Evolutionary conservation across 2,797 vertebrate species (phyloP).

Genomic region (Pristis pectinata): DNA sequence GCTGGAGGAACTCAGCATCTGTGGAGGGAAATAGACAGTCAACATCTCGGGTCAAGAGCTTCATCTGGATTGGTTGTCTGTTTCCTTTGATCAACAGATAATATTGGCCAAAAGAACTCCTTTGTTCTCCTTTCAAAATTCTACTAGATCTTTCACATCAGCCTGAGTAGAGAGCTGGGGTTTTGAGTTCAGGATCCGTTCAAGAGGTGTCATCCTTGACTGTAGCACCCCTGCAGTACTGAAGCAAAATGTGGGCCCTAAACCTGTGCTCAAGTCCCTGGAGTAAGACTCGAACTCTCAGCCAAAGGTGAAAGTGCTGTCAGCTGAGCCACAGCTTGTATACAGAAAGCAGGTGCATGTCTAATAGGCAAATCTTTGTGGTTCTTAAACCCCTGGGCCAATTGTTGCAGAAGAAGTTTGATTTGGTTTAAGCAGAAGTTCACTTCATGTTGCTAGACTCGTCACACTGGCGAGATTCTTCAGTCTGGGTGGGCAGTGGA

Average conservation of each 20-base stretch:
- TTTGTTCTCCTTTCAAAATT: background rate
- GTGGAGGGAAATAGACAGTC: too few species aligned
- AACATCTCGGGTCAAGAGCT: too few species aligned
- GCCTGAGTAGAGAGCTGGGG: background rate
- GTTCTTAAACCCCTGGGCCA: background rate
- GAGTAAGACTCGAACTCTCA: background rate
- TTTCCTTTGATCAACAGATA: too few species aligned
- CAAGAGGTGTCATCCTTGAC: background rate
- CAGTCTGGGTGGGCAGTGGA: background rate
- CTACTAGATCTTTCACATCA: too few species aligned
- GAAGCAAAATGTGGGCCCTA: too few species aligned
- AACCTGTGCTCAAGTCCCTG: background rate
- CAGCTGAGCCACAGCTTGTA: background rate
- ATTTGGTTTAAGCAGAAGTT: background rate
- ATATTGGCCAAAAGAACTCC: too few species aligned
- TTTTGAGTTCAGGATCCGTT: background rate
- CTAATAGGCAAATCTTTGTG: background rate
- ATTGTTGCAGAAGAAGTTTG: background rate
- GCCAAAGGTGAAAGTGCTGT: background rate
- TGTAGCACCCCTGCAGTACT: background rate
- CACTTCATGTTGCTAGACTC: background rate
- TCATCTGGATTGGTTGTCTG: too few species aligned
- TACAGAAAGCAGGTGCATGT: background rate
- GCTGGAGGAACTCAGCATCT: too few species aligned
- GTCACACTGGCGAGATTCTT: background rate